phyloP scores from a whole-genome alignment of 2,113 vertebrate genomes.

The Pteruthius melanotis region DNA sequence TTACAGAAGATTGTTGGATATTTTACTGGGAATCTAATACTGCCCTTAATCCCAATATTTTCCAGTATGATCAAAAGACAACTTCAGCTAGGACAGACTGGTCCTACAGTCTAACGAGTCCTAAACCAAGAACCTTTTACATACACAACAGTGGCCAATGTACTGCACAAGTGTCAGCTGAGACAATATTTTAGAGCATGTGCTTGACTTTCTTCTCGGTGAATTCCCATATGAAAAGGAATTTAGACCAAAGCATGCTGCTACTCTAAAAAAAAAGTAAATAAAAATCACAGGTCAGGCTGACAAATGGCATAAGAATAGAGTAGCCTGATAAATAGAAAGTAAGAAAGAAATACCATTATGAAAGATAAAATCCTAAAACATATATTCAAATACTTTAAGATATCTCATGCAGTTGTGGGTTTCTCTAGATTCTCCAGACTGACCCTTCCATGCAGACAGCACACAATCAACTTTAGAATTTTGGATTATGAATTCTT shows the following conservation, averaged over 20 bases:
- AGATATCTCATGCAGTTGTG: background rate
- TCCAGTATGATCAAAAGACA: background rate
- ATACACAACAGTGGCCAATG: background rate
- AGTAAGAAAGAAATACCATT: background rate
- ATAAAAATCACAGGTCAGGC: background rate
- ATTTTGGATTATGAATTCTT: background rate
- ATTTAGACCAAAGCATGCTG: background rate
- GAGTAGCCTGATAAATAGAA: background rate
- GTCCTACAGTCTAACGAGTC: background rate
- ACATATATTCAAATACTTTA: background rate
- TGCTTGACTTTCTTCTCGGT: background rate
- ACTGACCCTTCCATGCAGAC: background rate
- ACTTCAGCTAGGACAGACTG: background rate
- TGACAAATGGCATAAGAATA: background rate
- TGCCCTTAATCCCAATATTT: background rate
- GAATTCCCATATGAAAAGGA: background rate
- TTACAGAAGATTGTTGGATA: background rate
- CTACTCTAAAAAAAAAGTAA: background rate
- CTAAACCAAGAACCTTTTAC: background rate
- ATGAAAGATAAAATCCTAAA: background rate
- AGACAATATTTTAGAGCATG: background rate
- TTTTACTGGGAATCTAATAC: background rate
- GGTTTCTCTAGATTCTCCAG: background rate
- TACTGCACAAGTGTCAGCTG: background rate
- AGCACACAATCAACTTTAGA: background rate